Base-by-base conservation (phyloP, 2,888 invertebrate species). In the Noctua pronuba region DNA sequence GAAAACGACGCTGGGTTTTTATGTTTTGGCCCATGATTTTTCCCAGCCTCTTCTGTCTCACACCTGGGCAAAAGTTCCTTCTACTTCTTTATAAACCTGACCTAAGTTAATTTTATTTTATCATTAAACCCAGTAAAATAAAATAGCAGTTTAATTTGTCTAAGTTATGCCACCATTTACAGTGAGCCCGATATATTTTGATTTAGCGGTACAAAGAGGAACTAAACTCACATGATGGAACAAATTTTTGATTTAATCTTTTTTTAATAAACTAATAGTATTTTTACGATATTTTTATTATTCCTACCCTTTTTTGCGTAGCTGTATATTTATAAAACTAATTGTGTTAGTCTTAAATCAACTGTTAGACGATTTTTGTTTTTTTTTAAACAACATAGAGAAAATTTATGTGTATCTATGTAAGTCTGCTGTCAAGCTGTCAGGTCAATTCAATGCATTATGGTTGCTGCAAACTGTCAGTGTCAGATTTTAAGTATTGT, bases 401-500 rank as follows among this genome's bases (percentile, higher is more conserved):
- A 28, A 16, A 28, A 28, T 31, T 18, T 8, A 60, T 10, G 18
- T 5, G 1, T 10, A 11, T 4, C 60, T 31, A 2, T 10, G 0
- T 0, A 38, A 2, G 21, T 72, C 38, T 1, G 1, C 11, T 49
- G 44, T 62, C 66, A 41, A n/a, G 46, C 55, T 68, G 72, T 55
- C 41, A 77, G 21, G 10, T 28, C 41, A 58, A 18, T 38, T 62
- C 4, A 44, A 44, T 41, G 44, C 44, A 67, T 49, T 55, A 31
- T 65, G 18, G 74, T 28, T 24, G 35, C 11, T 69, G 65, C 67
- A 60, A 75, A 18, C 58, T 82, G 86, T 82, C 84, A 88, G 58
- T 86, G 87, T 88, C 83, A 86, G 44, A 55, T 75, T 78, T 79
- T 80, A 85, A 75, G 75, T 75, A 84, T 80, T 88, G 86, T 87